phyloP scores from a whole-genome alignment of 2,113 vertebrate species.

The Scomber scombrus region DNA sequence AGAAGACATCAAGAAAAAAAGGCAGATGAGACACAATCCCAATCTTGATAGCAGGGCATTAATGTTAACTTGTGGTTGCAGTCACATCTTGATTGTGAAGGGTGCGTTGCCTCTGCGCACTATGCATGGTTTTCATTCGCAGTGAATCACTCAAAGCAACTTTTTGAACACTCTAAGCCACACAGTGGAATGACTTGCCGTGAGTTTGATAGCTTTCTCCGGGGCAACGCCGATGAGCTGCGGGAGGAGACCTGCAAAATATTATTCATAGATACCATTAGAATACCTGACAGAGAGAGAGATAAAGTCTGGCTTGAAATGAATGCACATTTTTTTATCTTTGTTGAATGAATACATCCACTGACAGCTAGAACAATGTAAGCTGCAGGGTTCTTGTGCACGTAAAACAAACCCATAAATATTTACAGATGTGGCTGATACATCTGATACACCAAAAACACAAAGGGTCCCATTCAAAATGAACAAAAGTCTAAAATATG shows the following conservation, averaged over 20 bases:
- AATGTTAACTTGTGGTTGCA: constrained; percentile 71
- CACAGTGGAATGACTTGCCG: constrained; percentile 89
- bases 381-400: constrained; percentile 64
- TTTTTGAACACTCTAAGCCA: constrained; percentile 57
- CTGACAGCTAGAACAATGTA: constrained; percentile 70
- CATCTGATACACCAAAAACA: constrained; percentile 67
- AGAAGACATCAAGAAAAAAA: constrained; percentile 37
- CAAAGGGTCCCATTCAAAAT: constrained; percentile 69
- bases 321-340: constrained; percentile 68
- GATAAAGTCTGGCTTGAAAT: constrained; percentile 62
- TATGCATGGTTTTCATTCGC: constrained; percentile 64
- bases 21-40: constrained; percentile 67
- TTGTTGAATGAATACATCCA: constrained; percentile 60
- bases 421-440: constrained; percentile 78
- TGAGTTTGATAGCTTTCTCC: constrained; percentile 98
- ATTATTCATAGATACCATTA: constrained; percentile 81
- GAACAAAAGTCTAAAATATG: constrained; percentile 72
- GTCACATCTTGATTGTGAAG: constrained; percentile 71
- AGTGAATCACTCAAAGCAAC: constrained; percentile 54
- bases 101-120: constrained; percentile 31
- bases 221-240: constrained; percentile 97
- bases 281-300: constrained; percentile 64
- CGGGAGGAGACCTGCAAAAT: constrained; percentile 93
- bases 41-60: constrained; percentile 62
- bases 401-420: constrained; percentile 80